These are phyloP conservation scores for Nemapogon koenigi DNA, from an alignment of 2,888 invertebrate species.

Conservation along the genomic window DNA sequence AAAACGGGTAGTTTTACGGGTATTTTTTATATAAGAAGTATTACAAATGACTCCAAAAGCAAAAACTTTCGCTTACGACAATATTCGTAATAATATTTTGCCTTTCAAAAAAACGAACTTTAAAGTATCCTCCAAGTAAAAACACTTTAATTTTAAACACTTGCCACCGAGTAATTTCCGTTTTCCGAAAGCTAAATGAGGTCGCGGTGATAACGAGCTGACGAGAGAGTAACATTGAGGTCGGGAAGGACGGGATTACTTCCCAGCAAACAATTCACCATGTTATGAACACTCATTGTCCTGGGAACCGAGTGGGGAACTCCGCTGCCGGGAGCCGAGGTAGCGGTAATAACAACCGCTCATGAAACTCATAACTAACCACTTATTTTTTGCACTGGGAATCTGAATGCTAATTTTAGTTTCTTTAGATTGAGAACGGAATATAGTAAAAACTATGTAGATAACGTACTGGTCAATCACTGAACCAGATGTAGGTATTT, in stretches of 20 bases:
- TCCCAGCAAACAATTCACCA: constrained; percentile 22
- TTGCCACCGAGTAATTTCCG: constrained; percentile 37
- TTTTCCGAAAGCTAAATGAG: constrained; percentile 47
- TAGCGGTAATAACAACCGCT: constrained; percentile 5
- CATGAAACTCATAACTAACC: constrained; percentile 3
- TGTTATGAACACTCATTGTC: constrained; percentile 16
- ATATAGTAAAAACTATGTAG: too few species aligned
- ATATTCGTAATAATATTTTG: too few species aligned
- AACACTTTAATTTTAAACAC: constrained; percentile 43
- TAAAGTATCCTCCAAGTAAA: too few species aligned
- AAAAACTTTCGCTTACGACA: too few species aligned
- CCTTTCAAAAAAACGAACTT: too few species aligned
- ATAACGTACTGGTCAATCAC: too few species aligned
- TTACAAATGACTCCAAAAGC: too few species aligned
- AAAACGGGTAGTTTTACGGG: too few species aligned
- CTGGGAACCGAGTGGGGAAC: constrained; percentile 24
- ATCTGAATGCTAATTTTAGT: too few species aligned
- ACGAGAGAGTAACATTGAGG: constrained; percentile 11
- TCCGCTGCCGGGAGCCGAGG: constrained; percentile 19
- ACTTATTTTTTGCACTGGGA: constrained; percentile 3
- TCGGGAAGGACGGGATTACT: constrained; percentile 17
- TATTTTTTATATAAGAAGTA: too few species aligned
- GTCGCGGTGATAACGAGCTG: constrained; percentile 51
- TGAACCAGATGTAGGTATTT: too few species aligned
- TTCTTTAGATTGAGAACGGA: too few species aligned